Conservation (phyloP, 2,888 invertebrate genomes). For the Tuberolachnus salignus region DNA sequence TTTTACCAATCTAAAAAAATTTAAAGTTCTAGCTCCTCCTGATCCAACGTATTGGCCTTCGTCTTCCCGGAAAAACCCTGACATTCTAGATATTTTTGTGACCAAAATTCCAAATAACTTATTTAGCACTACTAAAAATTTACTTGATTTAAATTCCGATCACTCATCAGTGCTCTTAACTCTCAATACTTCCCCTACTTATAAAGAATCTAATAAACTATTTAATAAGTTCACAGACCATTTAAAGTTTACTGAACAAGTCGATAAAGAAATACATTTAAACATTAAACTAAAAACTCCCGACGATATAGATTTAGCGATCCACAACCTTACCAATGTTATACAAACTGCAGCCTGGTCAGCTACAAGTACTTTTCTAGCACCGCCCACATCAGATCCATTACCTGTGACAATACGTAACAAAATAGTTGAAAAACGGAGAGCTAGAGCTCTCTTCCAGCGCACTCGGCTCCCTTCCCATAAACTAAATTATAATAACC, state of each 20-base stretch:
- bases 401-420: slow-evolving; percentile 1
- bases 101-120: slow-evolving; percentile 10
- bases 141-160: slow-evolving; percentile 16
- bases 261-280: slow-evolving; percentile 10
- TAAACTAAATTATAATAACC: not conserved
- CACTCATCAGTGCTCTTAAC: slow-evolving; percentile 18
- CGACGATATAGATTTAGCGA: slow-evolving; percentile 1
- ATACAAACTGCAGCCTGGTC: slow-evolving; percentile 16
- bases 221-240: slow-evolving; percentile 24
- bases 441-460: slow-evolving; percentile 2
- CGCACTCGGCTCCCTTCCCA: not conserved
- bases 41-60: not conserved
- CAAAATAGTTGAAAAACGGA: slow-evolving; percentile 16
- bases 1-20: not conserved
- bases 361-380: slow-evolving; percentile 15
- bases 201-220: slow-evolving; percentile 26
- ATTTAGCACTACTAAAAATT: not conserved
- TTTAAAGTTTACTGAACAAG: slow-evolving; percentile 5
- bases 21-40: not conserved
- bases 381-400: not conserved
- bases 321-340: slow-evolving; percentile 17
- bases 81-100: slow-evolving; percentile 31
- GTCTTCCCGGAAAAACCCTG: not conserved
- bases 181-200: slow-evolving; percentile 4
- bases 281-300: slow-evolving; percentile 24